These are phyloP conservation scores for Hyperoodon ampullatus DNA, from an alignment of 2,113 vertebrate species.

Conservation along the genomic window DNA sequence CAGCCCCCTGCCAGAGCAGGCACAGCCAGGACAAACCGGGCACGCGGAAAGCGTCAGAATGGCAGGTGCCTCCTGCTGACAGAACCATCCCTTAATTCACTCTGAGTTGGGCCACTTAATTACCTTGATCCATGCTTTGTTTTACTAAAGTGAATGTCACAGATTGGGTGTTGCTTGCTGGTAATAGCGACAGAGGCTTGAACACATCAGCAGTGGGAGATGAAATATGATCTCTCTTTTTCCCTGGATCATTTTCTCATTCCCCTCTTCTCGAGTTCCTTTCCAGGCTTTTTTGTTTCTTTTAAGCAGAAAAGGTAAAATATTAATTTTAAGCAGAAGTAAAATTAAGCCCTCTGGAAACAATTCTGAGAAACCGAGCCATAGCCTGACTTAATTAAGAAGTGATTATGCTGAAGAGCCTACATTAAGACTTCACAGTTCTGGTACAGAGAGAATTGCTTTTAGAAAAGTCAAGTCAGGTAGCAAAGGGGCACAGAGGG, in stretches of 20 bases:
- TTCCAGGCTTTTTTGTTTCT: slow-evolving; percentile 59
- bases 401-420: slow-evolving; percentile 79
- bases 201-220: slow-evolving; percentile 47
- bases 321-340: slow-evolving; percentile 86
- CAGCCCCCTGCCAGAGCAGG: fast-evolving
- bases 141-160: slow-evolving; percentile 81
- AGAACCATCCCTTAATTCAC: slow-evolving; percentile 64
- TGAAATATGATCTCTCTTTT: slow-evolving; percentile 72
- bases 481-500: background rate
- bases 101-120: slow-evolving; percentile 79
- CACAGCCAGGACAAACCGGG: background rate
- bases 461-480: slow-evolving; percentile 33
- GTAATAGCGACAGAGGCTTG: slow-evolving; percentile 74
- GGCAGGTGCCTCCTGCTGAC: slow-evolving; percentile 58
- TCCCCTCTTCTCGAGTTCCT: background rate
- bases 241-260: background rate
- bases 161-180: slow-evolving; percentile 73
- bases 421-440: slow-evolving; percentile 51
- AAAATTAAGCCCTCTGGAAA: slow-evolving; percentile 86
- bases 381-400: slow-evolving; percentile 87
- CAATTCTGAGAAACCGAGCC: slow-evolving; percentile 81
- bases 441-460: background rate
- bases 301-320: slow-evolving; percentile 79
- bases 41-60: background rate
- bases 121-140: slow-evolving; percentile 77